phyloP scores from a whole-genome alignment of 2,113 vertebrate genomes.

The Callopanchax toddi region DNA sequence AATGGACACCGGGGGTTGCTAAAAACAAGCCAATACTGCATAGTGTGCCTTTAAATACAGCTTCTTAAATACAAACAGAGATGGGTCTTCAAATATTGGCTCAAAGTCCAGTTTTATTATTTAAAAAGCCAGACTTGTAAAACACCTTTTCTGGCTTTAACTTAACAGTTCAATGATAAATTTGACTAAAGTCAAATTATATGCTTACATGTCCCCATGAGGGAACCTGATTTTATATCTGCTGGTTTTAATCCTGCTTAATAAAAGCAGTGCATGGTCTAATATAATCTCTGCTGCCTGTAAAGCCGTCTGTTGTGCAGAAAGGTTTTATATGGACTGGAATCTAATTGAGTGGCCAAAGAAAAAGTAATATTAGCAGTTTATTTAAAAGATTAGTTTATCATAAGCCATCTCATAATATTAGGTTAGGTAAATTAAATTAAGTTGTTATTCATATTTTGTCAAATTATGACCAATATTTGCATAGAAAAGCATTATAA shows the following conservation, averaged over 20 bases:
- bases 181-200: neutral
- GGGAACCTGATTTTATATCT: neutral
- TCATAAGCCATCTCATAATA: too few relatives aligned
- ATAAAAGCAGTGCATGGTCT: neutral
- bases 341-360: neutral
- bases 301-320: neutral
- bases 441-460: too few relatives aligned
- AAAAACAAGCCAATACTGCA: too few relatives aligned
- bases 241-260: neutral
- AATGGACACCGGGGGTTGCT: too few relatives aligned
- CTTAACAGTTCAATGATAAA: neutral
- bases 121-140: neutral
- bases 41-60: too few relatives aligned
- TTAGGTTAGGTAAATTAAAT: too few relatives aligned
- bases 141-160: neutral
- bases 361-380: neutral
- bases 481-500: too few relatives aligned
- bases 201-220: neutral
- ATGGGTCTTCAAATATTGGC: neutral
- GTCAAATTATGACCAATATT: too few relatives aligned
- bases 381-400: too few relatives aligned
- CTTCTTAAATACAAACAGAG: too few relatives aligned
- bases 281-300: neutral
- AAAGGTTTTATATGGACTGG: neutral
- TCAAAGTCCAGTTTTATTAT: neutral